Base-by-base conservation (phyloP, 2,113 vertebrate species). In the Chlamydotis undulata region DNA sequence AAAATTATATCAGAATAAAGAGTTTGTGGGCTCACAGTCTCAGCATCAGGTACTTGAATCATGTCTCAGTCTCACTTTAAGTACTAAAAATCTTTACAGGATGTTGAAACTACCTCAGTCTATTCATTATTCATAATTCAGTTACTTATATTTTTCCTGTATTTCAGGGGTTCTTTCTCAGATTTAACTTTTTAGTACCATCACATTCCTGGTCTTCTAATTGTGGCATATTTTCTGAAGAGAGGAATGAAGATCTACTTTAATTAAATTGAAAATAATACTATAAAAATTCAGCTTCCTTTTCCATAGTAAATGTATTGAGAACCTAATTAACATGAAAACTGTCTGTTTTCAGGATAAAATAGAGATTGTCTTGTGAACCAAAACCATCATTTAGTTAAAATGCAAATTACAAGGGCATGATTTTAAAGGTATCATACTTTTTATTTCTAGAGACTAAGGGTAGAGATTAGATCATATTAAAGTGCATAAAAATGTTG, bases 321-420 rank as follows among this genome's bases (percentile, higher is more conserved):
- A 91, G 45, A 84, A 79, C 37, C 4, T 92, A 95, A 92, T 89
- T 89, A 93, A 50, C 67, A 93, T 71, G 64, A 81, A 94, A 96
- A 93, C 73, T 83, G 88, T 57, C 56, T 69, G 17, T 83, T 91
- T 92, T 89, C 29, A 79, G 45, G 61, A 71, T 79, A 82, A 92
- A 95, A 80, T 31, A 79, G 25, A 92, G 17, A 83, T 53, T 26
- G 19, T 56, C 70, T 61, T 64, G 5, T 39, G 61, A 95, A 94
- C 33, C 15, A 69, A 96, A 95, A 19, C 0, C 28, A 69, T 75
- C 3, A 68, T 76, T 87, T 73, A 84, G 26, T 65, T 93, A 82
- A 95, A 96, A 94, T 64, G 39, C 15, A 92, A 39, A 92, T 92
- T 92, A 75, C 16, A 93, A 89, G 71, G 29, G 7, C 13, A 73